phyloP scores from a whole-genome alignment of 1,140 invertebrate genomes.

The Agrilus planipennis region DNA sequence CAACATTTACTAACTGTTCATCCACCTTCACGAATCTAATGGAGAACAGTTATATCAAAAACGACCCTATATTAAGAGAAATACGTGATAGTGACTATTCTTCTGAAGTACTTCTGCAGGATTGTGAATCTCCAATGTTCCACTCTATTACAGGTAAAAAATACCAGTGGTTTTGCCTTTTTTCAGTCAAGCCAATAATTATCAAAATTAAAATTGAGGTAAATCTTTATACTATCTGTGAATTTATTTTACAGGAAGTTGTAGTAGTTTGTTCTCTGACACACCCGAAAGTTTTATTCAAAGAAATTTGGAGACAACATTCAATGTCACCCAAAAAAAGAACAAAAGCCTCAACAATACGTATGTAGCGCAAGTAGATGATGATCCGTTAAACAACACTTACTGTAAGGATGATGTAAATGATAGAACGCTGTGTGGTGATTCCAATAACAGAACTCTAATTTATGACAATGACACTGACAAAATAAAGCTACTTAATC shows the following conservation, averaged over 20 bases:
- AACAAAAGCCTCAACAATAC: background rate
- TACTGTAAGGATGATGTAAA: background rate
- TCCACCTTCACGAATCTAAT: conserved; percentile 32
- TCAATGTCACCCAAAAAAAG: conserved; percentile 9
- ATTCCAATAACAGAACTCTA: conserved; percentile 10
- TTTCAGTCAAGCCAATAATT: too few species aligned
- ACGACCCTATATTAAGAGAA: conserved; percentile 30
- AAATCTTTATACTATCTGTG: too few species aligned
- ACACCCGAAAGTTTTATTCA: conserved; percentile 25
- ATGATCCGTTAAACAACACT: background rate
- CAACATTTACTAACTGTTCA: too few species aligned
- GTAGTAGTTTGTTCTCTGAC: conserved; percentile 27
- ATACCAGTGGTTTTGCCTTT: too few species aligned
- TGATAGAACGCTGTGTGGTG: too few species aligned
- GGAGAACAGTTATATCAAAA: conserved; percentile 32
- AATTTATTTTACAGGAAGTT: too few species aligned
- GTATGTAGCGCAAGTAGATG: background rate
- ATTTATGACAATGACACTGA: too few species aligned
- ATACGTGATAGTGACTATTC: conserved; percentile 30
- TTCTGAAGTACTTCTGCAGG: conserved; percentile 22
- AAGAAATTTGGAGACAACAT: conserved; percentile 12
- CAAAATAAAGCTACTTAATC: too few species aligned
- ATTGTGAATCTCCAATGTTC: conserved; percentile 24
- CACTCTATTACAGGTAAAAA: conserved; percentile 29
- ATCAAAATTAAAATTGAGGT: too few species aligned